Percentiles rank a stretch among this genome's conserved stretches.
These are phyloP conservation scores for Tenebrio molitor DNA, from an alignment of 1,140 invertebrate species.

Conservation along the genomic window DNA sequence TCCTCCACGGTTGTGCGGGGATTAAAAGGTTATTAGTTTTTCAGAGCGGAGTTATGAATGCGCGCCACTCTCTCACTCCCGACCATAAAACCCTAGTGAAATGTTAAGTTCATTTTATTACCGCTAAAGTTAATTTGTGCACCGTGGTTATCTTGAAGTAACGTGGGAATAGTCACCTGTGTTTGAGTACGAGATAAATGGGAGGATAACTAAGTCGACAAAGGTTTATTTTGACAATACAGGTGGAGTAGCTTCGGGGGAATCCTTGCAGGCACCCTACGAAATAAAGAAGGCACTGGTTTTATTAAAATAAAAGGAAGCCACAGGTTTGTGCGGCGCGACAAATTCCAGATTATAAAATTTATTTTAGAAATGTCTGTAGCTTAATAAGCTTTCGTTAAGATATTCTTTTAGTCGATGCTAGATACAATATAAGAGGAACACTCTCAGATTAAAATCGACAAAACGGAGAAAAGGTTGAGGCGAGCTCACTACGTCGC, in stretches of 20 bases:
- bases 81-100: constrained; percentile 14
- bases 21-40: constrained; percentile 38
- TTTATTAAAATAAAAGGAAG: too few species aligned
- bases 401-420: too few species aligned
- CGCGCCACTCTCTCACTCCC: neutral
- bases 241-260: neutral
- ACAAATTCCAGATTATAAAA: too few species aligned
- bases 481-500: too few species aligned
- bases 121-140: constrained; percentile 33
- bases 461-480: too few species aligned
- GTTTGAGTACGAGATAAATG: constrained; percentile 23
- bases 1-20: constrained; percentile 3
- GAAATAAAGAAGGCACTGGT: too few species aligned
- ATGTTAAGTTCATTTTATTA: constrained; percentile 4
- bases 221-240: constrained; percentile 23
- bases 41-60: constrained; percentile 27
- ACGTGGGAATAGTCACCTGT: constrained; percentile 27
- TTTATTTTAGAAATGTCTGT: too few species aligned
- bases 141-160: constrained; percentile 27
- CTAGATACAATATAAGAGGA: too few species aligned
- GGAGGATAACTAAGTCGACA: constrained; percentile 15
- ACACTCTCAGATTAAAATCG: too few species aligned
- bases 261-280: too few species aligned
- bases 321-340: too few species aligned
- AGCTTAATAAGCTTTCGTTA: too few species aligned